Conservation (phyloP, 2,797 vertebrate species). For the Allobates femoralis region DNA sequence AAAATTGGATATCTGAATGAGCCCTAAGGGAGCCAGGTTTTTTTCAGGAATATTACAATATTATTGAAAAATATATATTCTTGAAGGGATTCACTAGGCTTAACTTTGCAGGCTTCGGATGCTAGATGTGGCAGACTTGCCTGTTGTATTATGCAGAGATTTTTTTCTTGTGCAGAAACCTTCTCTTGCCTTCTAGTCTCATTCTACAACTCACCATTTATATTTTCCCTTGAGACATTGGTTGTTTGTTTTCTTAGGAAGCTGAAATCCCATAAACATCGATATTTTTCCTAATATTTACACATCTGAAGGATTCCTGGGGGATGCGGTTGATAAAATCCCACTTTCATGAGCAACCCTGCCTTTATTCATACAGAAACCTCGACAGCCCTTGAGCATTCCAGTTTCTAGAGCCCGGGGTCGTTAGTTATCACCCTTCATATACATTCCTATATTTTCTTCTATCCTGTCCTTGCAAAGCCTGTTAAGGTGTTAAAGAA, state of each 20-base stretch:
- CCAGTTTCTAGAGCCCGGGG: neutral
- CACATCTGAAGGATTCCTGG: slow-evolving; percentile 24
- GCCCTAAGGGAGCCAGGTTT: too few species aligned
- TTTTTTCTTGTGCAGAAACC: neutral
- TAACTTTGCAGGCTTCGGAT: too few species aligned
- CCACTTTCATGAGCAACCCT: neutral
- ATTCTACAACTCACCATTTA: neutral
- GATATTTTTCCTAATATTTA: slow-evolving; percentile 40
- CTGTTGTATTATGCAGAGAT: too few species aligned
- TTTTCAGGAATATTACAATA: too few species aligned
- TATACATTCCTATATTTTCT: neutral
- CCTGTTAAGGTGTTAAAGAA: slow-evolving; percentile 11
- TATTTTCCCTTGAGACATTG: neutral
- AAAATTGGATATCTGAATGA: too few species aligned
- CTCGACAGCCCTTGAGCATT: slow-evolving; percentile 21
- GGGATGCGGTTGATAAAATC: slow-evolving; percentile 2
- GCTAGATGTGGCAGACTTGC: neutral
- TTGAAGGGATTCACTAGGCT: too few species aligned
- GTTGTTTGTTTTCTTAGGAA: neutral
- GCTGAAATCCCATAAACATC: slow-evolving; percentile 21
- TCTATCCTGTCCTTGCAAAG: neutral
- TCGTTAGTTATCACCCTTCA: neutral
- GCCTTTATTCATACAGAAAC: slow-evolving; percentile 19
- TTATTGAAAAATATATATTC: too few species aligned
- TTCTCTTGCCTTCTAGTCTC: neutral